Evolutionary conservation across 2,113 vertebrate genomes (phyloP).

Genomic region (Antennarius striatus): DNA sequence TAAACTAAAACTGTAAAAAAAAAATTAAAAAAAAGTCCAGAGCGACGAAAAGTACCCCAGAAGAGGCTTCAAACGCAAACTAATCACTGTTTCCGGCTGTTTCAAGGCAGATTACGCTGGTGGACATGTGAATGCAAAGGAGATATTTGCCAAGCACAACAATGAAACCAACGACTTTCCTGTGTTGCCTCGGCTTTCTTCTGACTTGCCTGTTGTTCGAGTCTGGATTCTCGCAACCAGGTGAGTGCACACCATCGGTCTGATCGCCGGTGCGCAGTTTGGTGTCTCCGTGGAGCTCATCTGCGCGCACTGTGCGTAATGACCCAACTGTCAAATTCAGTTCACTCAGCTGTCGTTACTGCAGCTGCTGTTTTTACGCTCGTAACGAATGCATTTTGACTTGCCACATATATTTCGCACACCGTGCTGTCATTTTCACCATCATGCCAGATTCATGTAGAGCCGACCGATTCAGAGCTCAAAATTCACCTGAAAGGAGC

Average conservation of each 20-base stretch:
- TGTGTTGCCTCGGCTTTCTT: constrained; percentile 83
- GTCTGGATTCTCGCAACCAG: constrained; percentile 86
- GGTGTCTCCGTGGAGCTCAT: constrained; percentile 29
- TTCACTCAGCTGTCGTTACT: constrained; percentile 13
- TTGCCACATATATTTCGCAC: neutral
- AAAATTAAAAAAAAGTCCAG: constrained; percentile 12
- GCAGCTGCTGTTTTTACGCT: neutral
- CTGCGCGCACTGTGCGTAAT: constrained; percentile 54
- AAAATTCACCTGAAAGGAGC: neutral
- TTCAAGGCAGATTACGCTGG: constrained; percentile 67
- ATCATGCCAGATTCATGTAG: neutral
- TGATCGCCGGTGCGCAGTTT: constrained; percentile 30
- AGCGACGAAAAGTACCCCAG: constrained; percentile 57
- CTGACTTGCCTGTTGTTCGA: constrained; percentile 79
- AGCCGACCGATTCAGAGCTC: too few species aligned
- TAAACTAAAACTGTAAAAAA: constrained; percentile 40
- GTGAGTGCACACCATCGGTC: constrained; percentile 77
- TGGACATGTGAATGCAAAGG: constrained; percentile 83
- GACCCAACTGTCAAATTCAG: constrained; percentile 12
- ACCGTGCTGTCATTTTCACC: constrained; percentile 1
- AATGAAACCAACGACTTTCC: constrained; percentile 78
- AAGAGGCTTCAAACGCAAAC: constrained; percentile 40
- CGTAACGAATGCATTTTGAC: neutral
- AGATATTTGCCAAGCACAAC: constrained; percentile 71
- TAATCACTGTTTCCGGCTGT: constrained; percentile 45